phyloP scores from a whole-genome alignment of 2,797 vertebrate species.

The Adelosebastes latens region DNA sequence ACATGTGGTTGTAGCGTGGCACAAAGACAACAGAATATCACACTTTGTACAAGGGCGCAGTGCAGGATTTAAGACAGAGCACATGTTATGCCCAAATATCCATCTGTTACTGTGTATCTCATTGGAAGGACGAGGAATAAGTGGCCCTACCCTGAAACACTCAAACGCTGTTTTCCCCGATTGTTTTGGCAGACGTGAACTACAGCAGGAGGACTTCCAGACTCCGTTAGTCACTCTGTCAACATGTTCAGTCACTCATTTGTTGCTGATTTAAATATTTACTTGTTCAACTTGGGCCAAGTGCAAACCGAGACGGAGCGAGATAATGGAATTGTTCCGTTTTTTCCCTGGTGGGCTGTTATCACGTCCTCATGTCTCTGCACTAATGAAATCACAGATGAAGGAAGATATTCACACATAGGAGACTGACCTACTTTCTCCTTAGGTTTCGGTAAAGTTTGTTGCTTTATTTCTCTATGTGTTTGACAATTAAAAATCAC shows the following conservation, averaged over 20 bases:
- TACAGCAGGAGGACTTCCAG: conserved; percentile 21
- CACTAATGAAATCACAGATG: conserved; percentile 50
- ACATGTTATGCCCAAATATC: background rate
- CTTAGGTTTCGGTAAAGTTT: conserved; percentile 2
- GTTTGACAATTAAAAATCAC: background rate
- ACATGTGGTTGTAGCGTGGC: conserved; percentile 31
- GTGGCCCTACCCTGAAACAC: background rate
- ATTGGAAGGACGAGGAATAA: background rate
- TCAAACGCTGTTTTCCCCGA: background rate
- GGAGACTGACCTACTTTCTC: conserved; percentile 53
- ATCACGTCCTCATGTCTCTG: conserved; percentile 33
- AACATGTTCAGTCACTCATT: conserved; percentile 46
- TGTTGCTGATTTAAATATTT: conserved; percentile 47
- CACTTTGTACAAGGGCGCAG: background rate
- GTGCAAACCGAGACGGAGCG: conserved; percentile 19
- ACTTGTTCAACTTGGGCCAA: conserved; percentile 30
- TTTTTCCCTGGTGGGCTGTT: conserved; percentile 38
- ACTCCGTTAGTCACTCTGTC: conserved; percentile 47
- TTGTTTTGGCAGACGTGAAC: conserved; percentile 11
- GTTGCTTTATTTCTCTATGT: conserved; percentile 1
- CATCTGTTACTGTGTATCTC: conserved; percentile 3
- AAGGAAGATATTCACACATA: conserved; percentile 1
- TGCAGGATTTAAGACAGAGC: background rate
- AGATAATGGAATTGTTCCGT: conserved; percentile 50
- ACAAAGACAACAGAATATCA: conserved; percentile 9